Conservation (phyloP, 2,113 vertebrate genomes). For the Semnornis frantzii region DNA sequence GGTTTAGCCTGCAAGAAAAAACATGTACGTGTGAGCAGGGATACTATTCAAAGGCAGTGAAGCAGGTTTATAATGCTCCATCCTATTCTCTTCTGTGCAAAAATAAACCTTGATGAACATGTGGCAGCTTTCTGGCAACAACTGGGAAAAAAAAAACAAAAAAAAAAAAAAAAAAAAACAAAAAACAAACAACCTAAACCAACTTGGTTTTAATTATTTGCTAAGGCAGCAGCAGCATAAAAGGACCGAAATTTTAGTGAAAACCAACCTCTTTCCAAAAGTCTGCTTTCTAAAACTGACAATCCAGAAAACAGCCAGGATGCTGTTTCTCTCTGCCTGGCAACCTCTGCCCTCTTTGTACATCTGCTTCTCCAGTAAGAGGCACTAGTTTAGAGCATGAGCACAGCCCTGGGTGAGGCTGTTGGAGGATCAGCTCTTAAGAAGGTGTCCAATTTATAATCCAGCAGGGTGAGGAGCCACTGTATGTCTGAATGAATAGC, state of each 20-base stretch:
- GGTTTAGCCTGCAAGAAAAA: not conserved
- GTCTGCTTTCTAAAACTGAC: not conserved
- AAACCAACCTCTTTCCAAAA: not conserved
- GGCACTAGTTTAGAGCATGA: slow-evolving; percentile 18
- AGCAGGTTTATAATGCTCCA: not conserved
- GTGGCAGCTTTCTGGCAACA: not conserved
- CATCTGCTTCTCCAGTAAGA: not conserved
- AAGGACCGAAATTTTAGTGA: not conserved
- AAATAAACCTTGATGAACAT: not conserved
- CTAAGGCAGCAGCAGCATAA: not conserved
- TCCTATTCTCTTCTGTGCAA: not conserved
- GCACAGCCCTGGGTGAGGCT: slow-evolving; percentile 49
- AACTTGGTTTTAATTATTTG: not conserved
- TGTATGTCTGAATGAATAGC: slow-evolving; percentile 50
- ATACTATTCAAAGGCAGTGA: not conserved
- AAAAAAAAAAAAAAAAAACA: not conserved
- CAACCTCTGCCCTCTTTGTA: not conserved
- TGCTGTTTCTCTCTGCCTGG: not conserved
- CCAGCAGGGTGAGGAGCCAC: slow-evolving; percentile 46
- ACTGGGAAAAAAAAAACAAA: not conserved
- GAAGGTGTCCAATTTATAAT: slow-evolving; percentile 63
- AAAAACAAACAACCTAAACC: too few species aligned
- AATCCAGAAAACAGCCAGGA: not conserved
- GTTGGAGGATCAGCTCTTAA: slow-evolving; percentile 39
- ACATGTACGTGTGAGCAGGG: not conserved